Conservation (phyloP, 2,113 vertebrate species). For the Xiphophorus couchianus region DNA sequence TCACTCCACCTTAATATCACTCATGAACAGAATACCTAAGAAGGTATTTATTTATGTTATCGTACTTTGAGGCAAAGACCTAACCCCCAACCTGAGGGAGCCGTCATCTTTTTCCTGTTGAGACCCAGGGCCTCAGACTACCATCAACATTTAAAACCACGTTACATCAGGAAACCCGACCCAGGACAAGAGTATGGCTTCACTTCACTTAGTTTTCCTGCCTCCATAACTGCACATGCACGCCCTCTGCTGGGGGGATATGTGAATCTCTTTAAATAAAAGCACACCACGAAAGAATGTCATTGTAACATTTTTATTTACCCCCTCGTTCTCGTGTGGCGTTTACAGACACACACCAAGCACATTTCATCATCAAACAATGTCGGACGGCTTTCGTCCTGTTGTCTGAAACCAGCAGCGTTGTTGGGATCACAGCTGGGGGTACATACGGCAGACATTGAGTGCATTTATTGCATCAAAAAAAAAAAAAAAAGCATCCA, state of each 20-base stretch:
- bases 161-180: too few species aligned
- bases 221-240: background rate
- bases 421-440: constrained; percentile 57
- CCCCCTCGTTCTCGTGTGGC: constrained; percentile 54
- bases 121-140: background rate
- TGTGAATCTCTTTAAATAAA: constrained; percentile 25
- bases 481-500: constrained; percentile 62
- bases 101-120: background rate
- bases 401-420: constrained; percentile 42
- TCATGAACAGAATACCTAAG: too few species aligned
- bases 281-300: constrained; percentile 11
- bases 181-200: too few species aligned
- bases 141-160: too few species aligned
- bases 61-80: background rate
- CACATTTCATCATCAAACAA: constrained; percentile 54
- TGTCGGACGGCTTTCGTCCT: constrained; percentile 41
- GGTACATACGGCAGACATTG: constrained; percentile 70
- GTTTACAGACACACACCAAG: constrained; percentile 58
- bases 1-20: too few species aligned
- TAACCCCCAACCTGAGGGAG: background rate
- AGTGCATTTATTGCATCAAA: constrained; percentile 82
- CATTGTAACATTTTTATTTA: constrained; percentile 68
- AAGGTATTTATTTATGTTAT: too few species aligned
- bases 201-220: background rate
- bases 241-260: constrained; percentile 35